phyloP scores from a whole-genome alignment of 2,113 vertebrate genomes.

The Misgurnus mizolepis region DNA sequence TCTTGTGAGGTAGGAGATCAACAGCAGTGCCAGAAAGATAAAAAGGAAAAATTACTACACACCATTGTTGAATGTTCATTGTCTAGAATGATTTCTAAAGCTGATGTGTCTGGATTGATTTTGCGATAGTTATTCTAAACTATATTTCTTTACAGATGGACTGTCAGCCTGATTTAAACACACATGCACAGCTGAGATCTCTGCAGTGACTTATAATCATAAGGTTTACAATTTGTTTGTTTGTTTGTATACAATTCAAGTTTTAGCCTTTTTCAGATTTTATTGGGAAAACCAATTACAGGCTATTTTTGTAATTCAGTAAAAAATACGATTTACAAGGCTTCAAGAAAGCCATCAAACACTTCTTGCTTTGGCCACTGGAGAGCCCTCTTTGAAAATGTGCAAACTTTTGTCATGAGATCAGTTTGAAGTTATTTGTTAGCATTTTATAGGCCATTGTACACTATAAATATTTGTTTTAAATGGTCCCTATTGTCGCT shows the following conservation, averaged over 20 bases:
- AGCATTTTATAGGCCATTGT: no score
- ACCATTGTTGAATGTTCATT: constrained; percentile 21
- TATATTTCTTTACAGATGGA: not conserved
- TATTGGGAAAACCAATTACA: no score
- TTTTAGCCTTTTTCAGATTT: no score
- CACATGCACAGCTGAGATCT: not conserved
- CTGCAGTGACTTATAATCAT: not conserved
- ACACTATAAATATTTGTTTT: no score
- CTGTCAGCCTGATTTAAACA: constrained; percentile 8
- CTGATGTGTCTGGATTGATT: not conserved
- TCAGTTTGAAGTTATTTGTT: no score
- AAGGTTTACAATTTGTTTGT: not conserved
- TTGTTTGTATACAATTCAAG: not conserved
- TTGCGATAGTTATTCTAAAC: not conserved
- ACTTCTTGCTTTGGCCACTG: no score
- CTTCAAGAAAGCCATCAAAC: no score
- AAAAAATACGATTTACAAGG: no score
- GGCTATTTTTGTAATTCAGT: no score
- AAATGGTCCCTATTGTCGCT: no score
- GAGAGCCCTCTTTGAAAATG: no score
- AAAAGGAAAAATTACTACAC: constrained; percentile 10
- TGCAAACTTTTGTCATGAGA: no score
- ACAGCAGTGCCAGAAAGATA: not conserved
- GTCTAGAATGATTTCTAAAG: not conserved
- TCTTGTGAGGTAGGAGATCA: not conserved